phyloP scores from a whole-genome alignment of 2,797 vertebrate genomes.

The Florisuga fusca region DNA sequence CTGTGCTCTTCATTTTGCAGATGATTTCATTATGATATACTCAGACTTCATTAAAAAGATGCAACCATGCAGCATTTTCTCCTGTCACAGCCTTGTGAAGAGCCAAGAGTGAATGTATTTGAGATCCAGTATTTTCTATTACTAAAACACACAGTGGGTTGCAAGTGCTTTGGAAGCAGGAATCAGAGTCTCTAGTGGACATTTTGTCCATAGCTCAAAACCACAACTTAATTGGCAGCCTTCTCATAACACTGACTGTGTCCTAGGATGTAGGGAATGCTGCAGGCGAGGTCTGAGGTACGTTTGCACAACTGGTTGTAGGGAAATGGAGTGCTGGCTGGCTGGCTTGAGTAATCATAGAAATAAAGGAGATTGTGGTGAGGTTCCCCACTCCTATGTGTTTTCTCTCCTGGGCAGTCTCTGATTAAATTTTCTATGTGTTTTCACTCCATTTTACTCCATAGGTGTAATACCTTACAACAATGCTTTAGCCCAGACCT shows the following conservation, averaged over 20 bases:
- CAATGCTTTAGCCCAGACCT: neutral
- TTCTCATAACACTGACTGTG: conserved; percentile 33
- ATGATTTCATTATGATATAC: conserved; percentile 18
- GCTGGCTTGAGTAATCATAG: neutral
- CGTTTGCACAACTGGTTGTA: neutral
- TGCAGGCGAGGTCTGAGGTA: neutral
- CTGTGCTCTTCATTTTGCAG: conserved; percentile 13
- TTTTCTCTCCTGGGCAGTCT: neutral
- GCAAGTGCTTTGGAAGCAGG: conserved; percentile 39
- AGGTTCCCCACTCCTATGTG: neutral
- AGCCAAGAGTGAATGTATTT: neutral
- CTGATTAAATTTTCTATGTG: neutral
- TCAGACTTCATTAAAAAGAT: conserved; percentile 16
- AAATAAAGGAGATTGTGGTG: neutral
- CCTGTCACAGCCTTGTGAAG: neutral
- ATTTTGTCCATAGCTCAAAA: conserved; percentile 54
- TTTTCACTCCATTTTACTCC: neutral
- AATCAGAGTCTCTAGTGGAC: conserved; percentile 44
- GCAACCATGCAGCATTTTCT: conserved; percentile 24
- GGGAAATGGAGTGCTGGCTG: neutral
- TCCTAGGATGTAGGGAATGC: neutral
- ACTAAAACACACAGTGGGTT: conserved; percentile 7
- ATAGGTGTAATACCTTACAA: neutral
- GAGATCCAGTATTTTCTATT: neutral
- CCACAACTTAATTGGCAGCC: conserved; percentile 49